Conservation (phyloP, 2,113 vertebrate species). For the Ranitomeya variabilis region DNA sequence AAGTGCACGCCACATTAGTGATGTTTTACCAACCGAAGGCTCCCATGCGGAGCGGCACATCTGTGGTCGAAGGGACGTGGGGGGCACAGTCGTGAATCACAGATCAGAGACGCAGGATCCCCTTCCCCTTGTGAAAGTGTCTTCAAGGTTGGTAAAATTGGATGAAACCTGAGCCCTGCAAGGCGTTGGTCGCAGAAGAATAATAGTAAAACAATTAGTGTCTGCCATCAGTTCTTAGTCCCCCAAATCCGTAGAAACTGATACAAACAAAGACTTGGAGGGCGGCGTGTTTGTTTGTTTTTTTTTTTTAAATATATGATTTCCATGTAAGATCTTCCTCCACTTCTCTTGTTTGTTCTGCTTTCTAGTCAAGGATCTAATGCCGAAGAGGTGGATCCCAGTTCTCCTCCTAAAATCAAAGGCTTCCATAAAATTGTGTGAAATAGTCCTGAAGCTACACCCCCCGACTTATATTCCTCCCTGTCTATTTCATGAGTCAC, state of each 20-base stretch:
- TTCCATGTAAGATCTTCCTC: background rate
- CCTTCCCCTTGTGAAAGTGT: background rate
- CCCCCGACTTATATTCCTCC: background rate
- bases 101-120: background rate
- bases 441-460: conserved; percentile 20
- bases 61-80: background rate
- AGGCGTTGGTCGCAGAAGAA: conserved; percentile 76
- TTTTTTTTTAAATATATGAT: background rate
- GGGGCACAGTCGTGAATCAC: background rate
- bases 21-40: background rate
- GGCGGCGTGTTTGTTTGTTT: background rate
- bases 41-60: background rate
- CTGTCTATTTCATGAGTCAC: conserved; percentile 12
- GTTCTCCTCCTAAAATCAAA: background rate
- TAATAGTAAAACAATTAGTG: conserved; percentile 64
- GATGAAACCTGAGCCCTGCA: conserved; percentile 78
- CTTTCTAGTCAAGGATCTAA: background rate
- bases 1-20: background rate
- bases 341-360: background rate
- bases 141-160: conserved; percentile 59
- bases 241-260: conserved; percentile 53
- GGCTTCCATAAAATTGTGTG: background rate
- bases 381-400: background rate
- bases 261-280: conserved; percentile 9
- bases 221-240: conserved; percentile 65